Base-by-base conservation (phyloP, 1,140 invertebrate species). In the Limonius californicus region DNA sequence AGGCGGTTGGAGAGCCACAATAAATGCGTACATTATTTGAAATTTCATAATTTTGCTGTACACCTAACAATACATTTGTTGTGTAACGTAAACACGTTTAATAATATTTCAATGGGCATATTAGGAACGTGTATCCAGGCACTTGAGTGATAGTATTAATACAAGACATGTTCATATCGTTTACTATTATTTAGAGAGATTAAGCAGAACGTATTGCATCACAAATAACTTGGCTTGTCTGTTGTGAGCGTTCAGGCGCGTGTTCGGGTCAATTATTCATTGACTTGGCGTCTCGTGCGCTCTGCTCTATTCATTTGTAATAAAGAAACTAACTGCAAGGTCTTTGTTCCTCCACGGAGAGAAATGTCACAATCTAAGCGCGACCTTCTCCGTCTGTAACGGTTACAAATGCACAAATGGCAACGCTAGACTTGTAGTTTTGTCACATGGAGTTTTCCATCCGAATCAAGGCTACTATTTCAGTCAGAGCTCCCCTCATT, bases 201-300 rank as follows among this genome's bases (percentile, higher is more conserved):
- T 39, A 39, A 39, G 8, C 35, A 39, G 35, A 39, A 39, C 35
- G 35, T 39, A 39, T 39, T 39, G 35, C 35, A 39, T 39, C 35
- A 39, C n/a, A 39, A 39, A 39, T 39, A 39, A 39, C 8, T 32
- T 12, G 35, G n/a, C 23, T 27, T 27, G 23, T 27, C 23, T 27
- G 23, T 27, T 39, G 35, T 39, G 8, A 12, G n/a, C n/a, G 35
- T 39, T 39, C 2, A n/a, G 35, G 35, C 35, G 2, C 35, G 35
- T 39, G 35, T 39, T 39, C 35, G 35, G 35, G 35, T 39, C 35
- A 39, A 39, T 39, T 39, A 39, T 39, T 39, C 35, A 39, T 39
- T 39, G 35, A 39, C 35, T 39, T 39, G 35, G 35, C 35, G 35
- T 39, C 35, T 39, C 35, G 35, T 39, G 35, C 35, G n/a, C 35